These are phyloP conservation scores for Eubasilissa regina DNA, from an alignment of 1,140 invertebrate species.

Conservation along the genomic window DNA sequence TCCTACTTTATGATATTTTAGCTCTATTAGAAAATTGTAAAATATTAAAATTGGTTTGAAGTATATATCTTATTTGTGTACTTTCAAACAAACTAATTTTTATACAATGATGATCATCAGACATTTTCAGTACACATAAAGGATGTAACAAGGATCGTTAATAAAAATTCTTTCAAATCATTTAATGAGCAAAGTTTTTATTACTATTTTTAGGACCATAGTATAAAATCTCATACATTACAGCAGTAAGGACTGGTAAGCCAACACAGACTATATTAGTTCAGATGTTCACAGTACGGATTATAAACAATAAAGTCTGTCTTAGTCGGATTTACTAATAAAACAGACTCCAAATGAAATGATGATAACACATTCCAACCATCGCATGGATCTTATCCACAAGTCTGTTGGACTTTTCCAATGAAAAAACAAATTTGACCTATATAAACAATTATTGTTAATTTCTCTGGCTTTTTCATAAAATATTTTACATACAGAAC, in stretches of 20 bases:
- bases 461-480: conserved; percentile 43
- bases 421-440: conserved; percentile 24
- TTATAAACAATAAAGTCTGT: conserved; percentile 18
- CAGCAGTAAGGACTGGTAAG: conserved; percentile 30
- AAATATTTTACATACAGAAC: conserved; percentile 60
- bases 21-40: too few species aligned
- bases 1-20: too few species aligned
- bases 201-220: conserved; percentile 46
- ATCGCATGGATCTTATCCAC: conserved; percentile 5
- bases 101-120: too few species aligned
- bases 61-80: too few species aligned
- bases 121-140: too few species aligned
- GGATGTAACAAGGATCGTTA: background rate
- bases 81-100: too few species aligned
- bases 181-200: conserved; percentile 43
- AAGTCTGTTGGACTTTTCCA: conserved; percentile 15
- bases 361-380: conserved; percentile 21
- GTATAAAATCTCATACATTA: conserved; percentile 45
- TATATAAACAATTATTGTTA: conserved; percentile 36
- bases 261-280: background rate
- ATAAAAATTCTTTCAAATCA: background rate
- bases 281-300: conserved; percentile 4
- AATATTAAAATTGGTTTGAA: too few species aligned
- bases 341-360: conserved; percentile 33
- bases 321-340: conserved; percentile 3